Percentiles rank a stretch among this genome's conserved stretches.
These are phyloP conservation scores for Phrynosoma platyrhinos DNA, from an alignment of 2,113 vertebrate species.

Conservation along the genomic window DNA sequence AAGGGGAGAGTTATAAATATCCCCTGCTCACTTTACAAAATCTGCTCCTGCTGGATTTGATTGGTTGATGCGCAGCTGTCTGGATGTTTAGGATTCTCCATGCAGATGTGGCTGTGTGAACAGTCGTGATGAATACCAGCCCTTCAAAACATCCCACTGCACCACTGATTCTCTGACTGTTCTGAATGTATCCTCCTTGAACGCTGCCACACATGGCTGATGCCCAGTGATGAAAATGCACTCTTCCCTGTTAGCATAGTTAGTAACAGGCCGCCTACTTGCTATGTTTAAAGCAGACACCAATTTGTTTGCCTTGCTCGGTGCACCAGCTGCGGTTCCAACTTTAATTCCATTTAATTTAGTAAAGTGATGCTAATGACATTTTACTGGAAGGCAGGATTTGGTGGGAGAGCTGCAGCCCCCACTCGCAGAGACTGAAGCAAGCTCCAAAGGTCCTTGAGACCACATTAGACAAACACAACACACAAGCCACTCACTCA, in stretches of 20 bases:
- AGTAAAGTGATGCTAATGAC: slow-evolving; percentile 40
- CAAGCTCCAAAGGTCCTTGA: slow-evolving; percentile 6
- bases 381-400: slow-evolving; percentile 12
- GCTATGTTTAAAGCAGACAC: background rate
- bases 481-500: background rate
- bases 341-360: slow-evolving; percentile 34
- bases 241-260: background rate
- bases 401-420: background rate
- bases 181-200: background rate
- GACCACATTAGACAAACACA: slow-evolving; percentile 6
- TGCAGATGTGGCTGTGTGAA: too few species aligned
- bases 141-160: too few species aligned
- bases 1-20: too few species aligned
- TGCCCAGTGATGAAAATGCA: background rate
- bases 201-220: too few species aligned
- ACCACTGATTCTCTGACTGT: background rate
- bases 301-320: background rate
- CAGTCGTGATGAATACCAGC: too few species aligned
- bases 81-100: background rate
- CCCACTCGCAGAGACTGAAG: background rate
- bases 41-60: too few species aligned
- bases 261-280: background rate
- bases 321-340: background rate
- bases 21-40: too few species aligned
- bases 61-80: background rate